phyloP scores from a whole-genome alignment of 2,888 invertebrate species.

The Rhaphigaster nebulosa region DNA sequence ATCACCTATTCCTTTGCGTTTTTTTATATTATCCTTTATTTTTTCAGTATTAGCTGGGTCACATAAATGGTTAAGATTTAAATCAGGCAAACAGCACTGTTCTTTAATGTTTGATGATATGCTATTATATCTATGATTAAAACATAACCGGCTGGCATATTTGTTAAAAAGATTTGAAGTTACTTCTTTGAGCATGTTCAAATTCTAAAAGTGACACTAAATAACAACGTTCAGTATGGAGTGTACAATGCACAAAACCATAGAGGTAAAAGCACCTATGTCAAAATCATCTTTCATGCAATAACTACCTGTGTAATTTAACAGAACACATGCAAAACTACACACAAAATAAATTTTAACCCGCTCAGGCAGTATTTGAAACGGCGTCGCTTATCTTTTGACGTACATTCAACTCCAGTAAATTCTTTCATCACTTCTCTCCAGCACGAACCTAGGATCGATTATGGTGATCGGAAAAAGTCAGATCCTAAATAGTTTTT shows the following conservation, averaged over 20 bases:
- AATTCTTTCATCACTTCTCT: too few relatives aligned
- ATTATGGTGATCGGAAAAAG: too few relatives aligned
- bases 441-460: too few relatives aligned
- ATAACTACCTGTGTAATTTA: too few relatives aligned
- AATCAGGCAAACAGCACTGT: slow-evolving; percentile 68
- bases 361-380: too few relatives aligned
- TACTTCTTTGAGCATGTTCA: neutral
- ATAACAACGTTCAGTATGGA: neutral
- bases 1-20: slow-evolving; percentile 79
- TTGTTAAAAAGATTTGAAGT: neutral
- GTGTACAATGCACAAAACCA: neutral
- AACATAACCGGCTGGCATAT: slow-evolving; percentile 2
- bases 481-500: too few relatives aligned
- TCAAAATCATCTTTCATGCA: neutral
- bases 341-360: too few relatives aligned
- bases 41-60: slow-evolving; percentile 74
- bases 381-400: too few relatives aligned
- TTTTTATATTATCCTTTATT: slow-evolving; percentile 76
- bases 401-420: too few relatives aligned
- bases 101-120: neutral
- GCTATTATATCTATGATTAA: neutral
- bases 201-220: neutral
- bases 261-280: neutral
- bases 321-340: too few relatives aligned
- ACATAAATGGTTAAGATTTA: slow-evolving; percentile 77